Evolutionary conservation across 2,113 vertebrate genomes (phyloP).

Genomic region (Aptenodytes patagonicus): DNA sequence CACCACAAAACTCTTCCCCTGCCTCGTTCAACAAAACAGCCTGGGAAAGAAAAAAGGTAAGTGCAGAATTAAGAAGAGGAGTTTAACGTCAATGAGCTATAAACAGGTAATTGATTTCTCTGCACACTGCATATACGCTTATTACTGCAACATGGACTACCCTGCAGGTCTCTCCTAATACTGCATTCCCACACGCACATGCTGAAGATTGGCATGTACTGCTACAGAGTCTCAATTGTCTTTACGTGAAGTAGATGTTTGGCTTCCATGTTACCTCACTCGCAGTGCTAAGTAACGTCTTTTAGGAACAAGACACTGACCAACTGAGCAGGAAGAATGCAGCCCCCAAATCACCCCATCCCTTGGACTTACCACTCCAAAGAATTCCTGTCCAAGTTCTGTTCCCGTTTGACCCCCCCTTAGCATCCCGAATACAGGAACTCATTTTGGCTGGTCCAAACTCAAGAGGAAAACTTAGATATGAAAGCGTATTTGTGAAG

Average conservation of each 20-base stretch:
- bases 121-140: neutral
- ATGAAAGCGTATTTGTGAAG: neutral
- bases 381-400: neutral
- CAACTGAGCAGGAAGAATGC: neutral
- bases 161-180: neutral
- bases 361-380: neutral
- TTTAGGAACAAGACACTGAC: neutral
- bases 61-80: neutral
- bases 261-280: neutral
- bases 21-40: conserved; percentile 84
- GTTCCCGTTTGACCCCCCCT: neutral
- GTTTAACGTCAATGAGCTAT: neutral
- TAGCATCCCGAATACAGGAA: neutral
- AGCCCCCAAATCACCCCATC: neutral
- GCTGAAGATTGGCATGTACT: neutral
- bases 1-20: conserved; percentile 84
- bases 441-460: neutral
- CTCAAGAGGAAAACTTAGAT: neutral
- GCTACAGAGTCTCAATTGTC: neutral
- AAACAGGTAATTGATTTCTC: neutral
- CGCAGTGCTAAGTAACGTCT: neutral
- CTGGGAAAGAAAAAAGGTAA: conserved; percentile 46
- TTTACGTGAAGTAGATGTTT: accelerated
- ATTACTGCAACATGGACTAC: neutral
- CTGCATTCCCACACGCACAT: accelerated